These are phyloP conservation scores for Synergus japonicus DNA, from an alignment of 2,888 invertebrate species.

Conservation along the genomic window DNA sequence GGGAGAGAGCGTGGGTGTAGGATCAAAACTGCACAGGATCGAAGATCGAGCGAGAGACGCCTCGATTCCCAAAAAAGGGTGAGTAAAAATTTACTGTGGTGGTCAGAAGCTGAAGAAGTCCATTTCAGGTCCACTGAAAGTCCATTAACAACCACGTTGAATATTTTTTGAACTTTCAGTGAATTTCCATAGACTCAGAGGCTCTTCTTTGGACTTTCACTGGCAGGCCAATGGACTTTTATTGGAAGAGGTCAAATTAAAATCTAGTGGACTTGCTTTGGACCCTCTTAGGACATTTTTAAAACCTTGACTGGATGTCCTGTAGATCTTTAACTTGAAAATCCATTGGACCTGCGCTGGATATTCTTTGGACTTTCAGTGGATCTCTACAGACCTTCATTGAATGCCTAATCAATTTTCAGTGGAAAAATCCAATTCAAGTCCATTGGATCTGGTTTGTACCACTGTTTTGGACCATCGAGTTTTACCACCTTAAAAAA, in stretches of 20 bases:
- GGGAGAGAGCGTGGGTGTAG: slow-evolving; percentile 49
- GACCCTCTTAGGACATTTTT: too few relatives aligned
- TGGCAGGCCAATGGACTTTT: too few relatives aligned
- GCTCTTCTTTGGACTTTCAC: too few relatives aligned
- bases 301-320: too few relatives aligned
- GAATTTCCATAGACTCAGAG: too few relatives aligned
- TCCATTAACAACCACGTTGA: not conserved
- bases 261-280: too few relatives aligned
- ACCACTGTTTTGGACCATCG: too few relatives aligned
- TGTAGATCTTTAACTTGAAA: too few relatives aligned
- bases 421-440: too few relatives aligned
- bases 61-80: not conserved
- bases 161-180: not conserved
- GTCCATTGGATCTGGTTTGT: not conserved
- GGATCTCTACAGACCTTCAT: too few relatives aligned
- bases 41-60: slow-evolving; percentile 32
- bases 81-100: not conserved
- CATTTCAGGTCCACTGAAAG: not conserved
- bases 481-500: not conserved
- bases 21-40: slow-evolving; percentile 47
- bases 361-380: not conserved
- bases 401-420: too few relatives aligned
- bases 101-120: not conserved
- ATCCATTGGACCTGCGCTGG: not conserved
- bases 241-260: too few relatives aligned